Evolutionary conservation across 1,140 invertebrate species (phyloP).

Genomic region (Rhynchophorus ferrugineus): DNA sequence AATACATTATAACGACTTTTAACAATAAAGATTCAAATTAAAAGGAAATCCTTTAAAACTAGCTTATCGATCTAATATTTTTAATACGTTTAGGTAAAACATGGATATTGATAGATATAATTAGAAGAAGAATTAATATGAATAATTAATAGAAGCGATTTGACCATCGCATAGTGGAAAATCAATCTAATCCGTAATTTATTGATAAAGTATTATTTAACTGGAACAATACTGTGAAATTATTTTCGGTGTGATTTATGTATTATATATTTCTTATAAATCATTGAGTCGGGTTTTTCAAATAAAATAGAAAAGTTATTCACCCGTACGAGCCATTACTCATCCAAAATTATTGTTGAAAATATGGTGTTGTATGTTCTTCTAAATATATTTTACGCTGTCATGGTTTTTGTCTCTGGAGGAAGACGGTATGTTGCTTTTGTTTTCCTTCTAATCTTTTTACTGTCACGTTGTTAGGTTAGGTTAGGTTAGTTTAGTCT

Average conservation of each 20-base stretch:
- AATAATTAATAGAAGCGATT: too few relatives aligned
- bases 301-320: constrained; percentile 11
- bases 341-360: constrained; percentile 17
- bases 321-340: constrained; percentile 13
- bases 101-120: too few relatives aligned
- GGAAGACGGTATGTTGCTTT: constrained; percentile 20
- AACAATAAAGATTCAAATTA: too few relatives aligned
- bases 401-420: constrained; percentile 18
- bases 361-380: constrained; percentile 11
- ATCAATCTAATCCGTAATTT: too few relatives aligned
- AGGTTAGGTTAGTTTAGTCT: constrained; percentile 14
- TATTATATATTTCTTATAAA: constrained; percentile 1
- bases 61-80: too few relatives aligned
- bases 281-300: constrained; percentile 3
- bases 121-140: too few relatives aligned
- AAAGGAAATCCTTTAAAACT: too few relatives aligned
- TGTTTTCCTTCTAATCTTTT: constrained; percentile 22
- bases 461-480: constrained; percentile 15
- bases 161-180: too few relatives aligned
- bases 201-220: too few relatives aligned
- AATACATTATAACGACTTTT: too few relatives aligned
- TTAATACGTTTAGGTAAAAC: too few relatives aligned
- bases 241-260: not conserved
- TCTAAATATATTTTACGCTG: constrained; percentile 19
- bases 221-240: not conserved